Conservation (phyloP, 2,797 vertebrate genomes). For the Myripristis murdjan region DNA sequence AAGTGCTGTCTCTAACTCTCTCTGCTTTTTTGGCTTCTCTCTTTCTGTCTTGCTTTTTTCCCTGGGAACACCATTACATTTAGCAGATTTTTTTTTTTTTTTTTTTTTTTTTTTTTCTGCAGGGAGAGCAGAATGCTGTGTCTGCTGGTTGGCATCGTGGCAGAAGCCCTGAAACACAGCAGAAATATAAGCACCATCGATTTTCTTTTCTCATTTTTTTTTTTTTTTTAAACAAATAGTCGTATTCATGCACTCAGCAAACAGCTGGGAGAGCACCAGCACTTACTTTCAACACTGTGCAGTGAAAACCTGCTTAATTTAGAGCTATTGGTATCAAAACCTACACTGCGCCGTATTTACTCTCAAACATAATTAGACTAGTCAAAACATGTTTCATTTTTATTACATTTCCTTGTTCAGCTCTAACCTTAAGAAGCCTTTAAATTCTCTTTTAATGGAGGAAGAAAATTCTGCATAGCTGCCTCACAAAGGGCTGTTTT, state of each 20-base stretch:
- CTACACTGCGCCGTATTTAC: not conserved
- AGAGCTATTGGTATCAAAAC: not conserved
- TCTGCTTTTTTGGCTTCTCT: not conserved
- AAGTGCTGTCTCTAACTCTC: not conserved
- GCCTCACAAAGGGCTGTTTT: too few species aligned
- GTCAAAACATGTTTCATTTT: not conserved
- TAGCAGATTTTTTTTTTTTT: too few species aligned
- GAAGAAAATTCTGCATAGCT: too few species aligned
- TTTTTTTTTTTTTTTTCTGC: not conserved
- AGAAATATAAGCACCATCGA: constrained; percentile 37
- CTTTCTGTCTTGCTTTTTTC: constrained; percentile 6
- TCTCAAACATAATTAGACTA: not conserved
- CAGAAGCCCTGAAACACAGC: constrained; percentile 19
- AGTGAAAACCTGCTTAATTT: not conserved
- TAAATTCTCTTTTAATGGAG: too few species aligned
- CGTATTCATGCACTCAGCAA: constrained; percentile 14
- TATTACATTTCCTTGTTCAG: too few species aligned
- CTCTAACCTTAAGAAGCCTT: too few species aligned
- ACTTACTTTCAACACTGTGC: not conserved
- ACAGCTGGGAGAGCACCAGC: not conserved
- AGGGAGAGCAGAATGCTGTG: not conserved
- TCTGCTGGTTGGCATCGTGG: constrained; percentile 24
- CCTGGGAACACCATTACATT: not conserved
- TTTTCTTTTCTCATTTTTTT: constrained; percentile 3
- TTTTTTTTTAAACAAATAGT: constrained; percentile 5